phyloP scores from a whole-genome alignment of 1,140 invertebrate species.

The Calephelis nemesis region DNA sequence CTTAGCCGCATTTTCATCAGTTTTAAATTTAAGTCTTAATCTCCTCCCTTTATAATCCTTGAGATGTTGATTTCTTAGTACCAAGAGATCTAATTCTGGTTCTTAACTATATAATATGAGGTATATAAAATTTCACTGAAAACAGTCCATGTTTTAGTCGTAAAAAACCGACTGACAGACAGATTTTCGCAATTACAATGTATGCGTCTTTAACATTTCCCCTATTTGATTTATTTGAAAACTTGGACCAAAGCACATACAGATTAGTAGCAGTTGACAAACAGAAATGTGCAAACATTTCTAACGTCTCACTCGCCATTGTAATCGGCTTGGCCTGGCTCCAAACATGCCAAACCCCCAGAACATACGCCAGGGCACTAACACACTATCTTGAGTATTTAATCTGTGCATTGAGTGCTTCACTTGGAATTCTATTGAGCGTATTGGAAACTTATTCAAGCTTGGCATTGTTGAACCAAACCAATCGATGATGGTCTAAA shows the following conservation, averaged over 20 bases:
- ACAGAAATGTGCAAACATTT: conserved; percentile 9
- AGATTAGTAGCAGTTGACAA: conserved; percentile 7
- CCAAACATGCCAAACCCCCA: neutral
- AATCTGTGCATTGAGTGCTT: conserved; percentile 11
- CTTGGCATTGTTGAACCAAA: neutral
- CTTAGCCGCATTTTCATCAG: no score
- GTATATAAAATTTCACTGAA: no score
- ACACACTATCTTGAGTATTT: conserved; percentile 15
- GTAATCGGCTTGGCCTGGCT: conserved; percentile 1
- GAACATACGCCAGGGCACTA: neutral
- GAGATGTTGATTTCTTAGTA: no score
- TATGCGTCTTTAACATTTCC: no score
- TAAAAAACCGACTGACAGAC: no score
- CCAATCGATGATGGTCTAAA: neutral
- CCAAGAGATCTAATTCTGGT: no score
- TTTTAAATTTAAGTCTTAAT: no score
- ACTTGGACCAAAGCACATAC: neutral
- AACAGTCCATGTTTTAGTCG: no score
- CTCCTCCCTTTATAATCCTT: no score
- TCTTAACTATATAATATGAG: no score
- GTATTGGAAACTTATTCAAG: neutral
- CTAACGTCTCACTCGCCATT: conserved; percentile 1
- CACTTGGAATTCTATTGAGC: conserved; percentile 1
- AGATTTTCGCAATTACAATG: no score
- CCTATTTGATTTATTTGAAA: no score